A percentile compares a stretch with the other conserved stretches of the same genome.
Evolutionary conservation across 2,888 invertebrate genomes (phyloP).

Genomic region (Druceiella hillmani): DNA sequence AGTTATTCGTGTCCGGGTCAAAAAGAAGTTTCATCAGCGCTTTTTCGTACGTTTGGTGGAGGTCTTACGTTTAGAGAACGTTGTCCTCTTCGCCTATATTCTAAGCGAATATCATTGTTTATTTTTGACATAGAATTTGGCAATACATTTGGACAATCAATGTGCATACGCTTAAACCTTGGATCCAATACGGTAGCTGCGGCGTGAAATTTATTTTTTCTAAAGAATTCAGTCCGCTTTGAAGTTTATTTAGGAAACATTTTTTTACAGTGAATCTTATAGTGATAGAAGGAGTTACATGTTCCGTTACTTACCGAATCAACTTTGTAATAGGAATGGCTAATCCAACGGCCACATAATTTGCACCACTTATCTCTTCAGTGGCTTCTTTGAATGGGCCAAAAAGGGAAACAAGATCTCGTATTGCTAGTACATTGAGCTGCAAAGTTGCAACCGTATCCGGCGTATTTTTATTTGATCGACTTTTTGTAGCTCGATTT

Average conservation of each 20-base stretch:
- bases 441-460: constrained; percentile 28
- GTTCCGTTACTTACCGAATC: constrained; percentile 15
- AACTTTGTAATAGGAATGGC: constrained; percentile 23
- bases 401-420: constrained; percentile 24
- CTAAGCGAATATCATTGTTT: too few relatives aligned
- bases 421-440: constrained; percentile 23
- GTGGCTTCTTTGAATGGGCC: constrained; percentile 24
- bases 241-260: constrained; percentile 14
- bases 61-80: constrained; percentile 25
- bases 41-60: neutral
- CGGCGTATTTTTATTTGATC: constrained; percentile 19
- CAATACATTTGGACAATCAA: constrained; percentile 13
- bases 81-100: too few relatives aligned
- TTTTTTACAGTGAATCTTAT: constrained; percentile 15
- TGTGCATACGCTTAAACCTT: constrained; percentile 23
- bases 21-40: too few relatives aligned
- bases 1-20: too few relatives aligned
- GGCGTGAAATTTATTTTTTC: constrained; percentile 18
- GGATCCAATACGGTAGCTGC: constrained; percentile 24
- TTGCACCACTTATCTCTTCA: constrained; percentile 25
- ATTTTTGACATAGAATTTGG: too few relatives aligned
- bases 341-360: constrained; percentile 24
- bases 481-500: too few relatives aligned
- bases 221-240: constrained; percentile 13
- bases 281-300: constrained; percentile 16